phyloP scores from a whole-genome alignment of 2,888 invertebrate genomes.

The Netelia virgata region DNA sequence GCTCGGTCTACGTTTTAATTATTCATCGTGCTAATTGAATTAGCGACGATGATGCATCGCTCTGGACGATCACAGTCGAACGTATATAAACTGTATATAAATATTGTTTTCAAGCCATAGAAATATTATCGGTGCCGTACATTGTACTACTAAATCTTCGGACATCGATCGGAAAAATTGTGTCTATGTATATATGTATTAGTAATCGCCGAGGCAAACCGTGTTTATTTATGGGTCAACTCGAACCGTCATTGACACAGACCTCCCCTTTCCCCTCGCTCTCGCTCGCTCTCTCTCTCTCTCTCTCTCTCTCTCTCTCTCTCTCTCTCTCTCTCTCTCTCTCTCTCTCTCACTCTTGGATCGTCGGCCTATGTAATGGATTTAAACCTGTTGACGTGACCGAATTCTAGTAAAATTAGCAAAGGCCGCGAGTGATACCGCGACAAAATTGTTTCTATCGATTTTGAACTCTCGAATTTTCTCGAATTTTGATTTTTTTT shows the following conservation, averaged over 20 bases:
- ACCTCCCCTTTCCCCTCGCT: not conserved
- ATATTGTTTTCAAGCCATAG: not conserved
- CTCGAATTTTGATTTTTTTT: too few relatives aligned
- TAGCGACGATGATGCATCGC: not conserved
- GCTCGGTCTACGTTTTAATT: not conserved
- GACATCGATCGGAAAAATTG: constrained; percentile 41
- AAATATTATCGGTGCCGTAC: not conserved
- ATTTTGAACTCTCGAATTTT: too few relatives aligned
- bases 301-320: too few relatives aligned
- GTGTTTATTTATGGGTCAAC: constrained; percentile 62
- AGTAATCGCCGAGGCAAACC: constrained; percentile 28
- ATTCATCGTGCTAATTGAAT: not conserved
- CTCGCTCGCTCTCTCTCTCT: too few relatives aligned
- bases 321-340: too few relatives aligned
- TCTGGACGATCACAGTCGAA: not conserved
- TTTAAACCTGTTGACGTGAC: constrained; percentile 54
- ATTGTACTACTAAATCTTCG: constrained; percentile 31
- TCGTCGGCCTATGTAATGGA: constrained; percentile 25
- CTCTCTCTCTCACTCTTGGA: constrained; percentile 10
- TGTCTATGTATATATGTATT: not conserved
- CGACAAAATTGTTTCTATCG: too few relatives aligned
- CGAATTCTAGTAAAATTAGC: constrained; percentile 12
- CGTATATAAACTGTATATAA: not conserved
- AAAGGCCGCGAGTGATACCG: not conserved
- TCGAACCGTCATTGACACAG: constrained; percentile 54